phyloP scores from a whole-genome alignment of 2,113 vertebrate genomes.

The Stegostoma tigrinum region DNA sequence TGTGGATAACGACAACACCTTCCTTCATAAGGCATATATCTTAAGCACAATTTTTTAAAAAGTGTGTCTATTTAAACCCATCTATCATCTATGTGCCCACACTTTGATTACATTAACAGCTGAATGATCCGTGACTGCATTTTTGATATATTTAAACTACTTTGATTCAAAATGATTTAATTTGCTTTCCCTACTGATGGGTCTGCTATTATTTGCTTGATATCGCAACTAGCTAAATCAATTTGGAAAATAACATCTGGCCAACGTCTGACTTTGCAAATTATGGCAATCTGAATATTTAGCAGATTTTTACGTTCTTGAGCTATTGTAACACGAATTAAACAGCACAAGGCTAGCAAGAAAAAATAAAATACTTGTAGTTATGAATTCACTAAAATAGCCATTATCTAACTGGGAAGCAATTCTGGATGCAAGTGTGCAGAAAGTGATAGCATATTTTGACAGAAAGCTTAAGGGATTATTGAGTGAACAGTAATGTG shows the following conservation, averaged over 20 bases:
- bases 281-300: background rate
- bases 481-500: background rate
- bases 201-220: background rate
- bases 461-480: background rate
- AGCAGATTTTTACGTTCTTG: background rate
- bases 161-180: background rate
- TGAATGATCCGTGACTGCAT: background rate
- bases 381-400: background rate
- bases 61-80: background rate
- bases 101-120: background rate
- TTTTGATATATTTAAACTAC: background rate
- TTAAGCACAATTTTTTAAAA: too few species aligned
- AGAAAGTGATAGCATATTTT: background rate
- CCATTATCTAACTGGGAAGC: background rate
- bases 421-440: background rate
- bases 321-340: background rate
- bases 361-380: background rate
- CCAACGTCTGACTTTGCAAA: background rate
- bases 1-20: background rate
- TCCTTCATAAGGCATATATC: background rate
- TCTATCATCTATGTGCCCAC: too few species aligned
- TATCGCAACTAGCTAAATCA: background rate
- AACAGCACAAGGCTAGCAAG: background rate
- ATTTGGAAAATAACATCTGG: background rate
- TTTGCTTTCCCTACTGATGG: background rate